These are phyloP conservation scores for Dorcus hopei DNA, from an alignment of 2,888 invertebrate genomes.

Conservation along the genomic window DNA sequence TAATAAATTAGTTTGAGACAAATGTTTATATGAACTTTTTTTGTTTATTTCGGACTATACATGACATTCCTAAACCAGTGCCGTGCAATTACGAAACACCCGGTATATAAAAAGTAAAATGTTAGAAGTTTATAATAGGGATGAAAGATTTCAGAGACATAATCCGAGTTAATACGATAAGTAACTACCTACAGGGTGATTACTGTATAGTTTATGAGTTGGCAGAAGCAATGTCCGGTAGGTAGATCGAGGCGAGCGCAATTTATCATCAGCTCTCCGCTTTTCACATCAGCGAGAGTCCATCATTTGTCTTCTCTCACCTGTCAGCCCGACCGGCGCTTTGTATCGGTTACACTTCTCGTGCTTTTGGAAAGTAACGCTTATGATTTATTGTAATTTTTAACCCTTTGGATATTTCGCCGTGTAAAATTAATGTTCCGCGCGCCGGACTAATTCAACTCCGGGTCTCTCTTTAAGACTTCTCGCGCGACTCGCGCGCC, in stretches of 20 bases:
- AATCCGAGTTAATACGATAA: slow-evolving; percentile 6
- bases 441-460: slow-evolving; percentile 14
- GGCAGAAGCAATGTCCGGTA: slow-evolving; percentile 36
- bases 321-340: slow-evolving; percentile 45
- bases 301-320: slow-evolving; percentile 48
- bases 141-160: not conserved
- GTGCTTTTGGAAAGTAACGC: slow-evolving; percentile 31
- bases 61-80: too few relatives aligned
- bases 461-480: not conserved
- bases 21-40: too few relatives aligned
- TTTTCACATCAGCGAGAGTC: slow-evolving; percentile 38
- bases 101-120: too few relatives aligned
- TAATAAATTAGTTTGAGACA: too few relatives aligned
- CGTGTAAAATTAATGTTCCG: slow-evolving; percentile 24
- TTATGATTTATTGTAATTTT: slow-evolving; percentile 43
- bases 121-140: too few relatives aligned
- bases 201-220: slow-evolving; percentile 9
- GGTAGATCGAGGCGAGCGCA: slow-evolving; percentile 40
- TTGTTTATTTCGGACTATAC: too few relatives aligned
- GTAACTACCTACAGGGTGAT: slow-evolving; percentile 6
- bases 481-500: too few relatives aligned
- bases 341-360: slow-evolving; percentile 46
- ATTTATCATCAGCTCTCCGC: slow-evolving; percentile 44
- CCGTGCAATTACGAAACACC: too few relatives aligned
- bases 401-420: slow-evolving; percentile 41